Base-by-base conservation (phyloP, 1,140 invertebrate species). In the Homalodisca vitripennis region DNA sequence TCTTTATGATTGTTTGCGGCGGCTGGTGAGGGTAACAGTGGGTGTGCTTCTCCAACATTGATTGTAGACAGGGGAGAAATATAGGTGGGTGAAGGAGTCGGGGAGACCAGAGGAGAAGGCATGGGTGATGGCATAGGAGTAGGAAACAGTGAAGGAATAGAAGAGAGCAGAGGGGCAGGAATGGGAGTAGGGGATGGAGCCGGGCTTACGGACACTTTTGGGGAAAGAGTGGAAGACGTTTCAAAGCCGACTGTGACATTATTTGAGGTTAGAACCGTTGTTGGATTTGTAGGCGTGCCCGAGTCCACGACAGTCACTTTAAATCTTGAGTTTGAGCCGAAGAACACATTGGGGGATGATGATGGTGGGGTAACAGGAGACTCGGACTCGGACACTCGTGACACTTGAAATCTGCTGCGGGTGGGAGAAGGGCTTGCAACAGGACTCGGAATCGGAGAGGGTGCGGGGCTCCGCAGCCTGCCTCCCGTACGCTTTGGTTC, bases 391-490 rank as follows among this genome's bases (percentile, higher is more conserved):
- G 79, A 75, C 6, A 86, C 85, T 22, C 83, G 79, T 24, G 83
- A 85, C 1, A 87, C 85, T 66, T 85, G 81, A 73, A 87, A 87
- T 26, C 85, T 81, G 74, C 80, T 82, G 66, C 83, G 80, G 53
- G 74, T 77, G 1, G 77, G 76, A 67, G 85, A 82, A 26, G 89
- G 88, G 77, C 85, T 88, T 69, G 87, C 85, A 70, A 86, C 84
- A 26, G 89, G 89, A 41, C 87, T 88, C 63, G 87, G 84, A 70
- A 86, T 84, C 57, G 88, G 88, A 73, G 85, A 87, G 27, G 88
- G 88, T 62, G 85, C 85, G 51, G 88, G 88, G 65, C 87, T 88
- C 68, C 86, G 83, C 68, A 88, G 79, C 57, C 87, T 82, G 30
- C 84, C 73, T 60, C 76, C 71, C 71, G 72, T 77, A 70, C 75